Evolutionary conservation across 1,140 invertebrate genomes (phyloP).

Genomic region (Ceratosolen solmsi): DNA sequence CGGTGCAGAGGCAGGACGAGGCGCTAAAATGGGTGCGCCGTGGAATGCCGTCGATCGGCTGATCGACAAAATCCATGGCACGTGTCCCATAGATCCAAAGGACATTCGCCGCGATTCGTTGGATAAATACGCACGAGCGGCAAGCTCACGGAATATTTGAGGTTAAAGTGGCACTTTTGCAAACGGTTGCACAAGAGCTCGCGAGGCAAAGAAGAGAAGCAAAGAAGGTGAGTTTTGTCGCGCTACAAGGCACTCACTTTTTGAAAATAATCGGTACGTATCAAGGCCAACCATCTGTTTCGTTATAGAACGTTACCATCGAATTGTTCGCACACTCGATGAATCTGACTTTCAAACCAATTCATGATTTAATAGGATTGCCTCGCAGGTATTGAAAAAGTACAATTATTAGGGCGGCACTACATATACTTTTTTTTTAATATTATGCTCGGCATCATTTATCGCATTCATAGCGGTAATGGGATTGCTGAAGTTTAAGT

Average conservation of each 20-base stretch:
- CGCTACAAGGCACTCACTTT: not conserved
- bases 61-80: slow-evolving; percentile 34
- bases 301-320: not conserved
- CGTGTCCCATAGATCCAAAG: not conserved
- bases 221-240: not conserved
- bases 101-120: not conserved
- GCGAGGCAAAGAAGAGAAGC: too few relatives aligned
- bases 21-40: slow-evolving; percentile 31
- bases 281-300: too few relatives aligned
- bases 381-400: too few relatives aligned
- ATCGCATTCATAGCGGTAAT: too few relatives aligned
- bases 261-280: not conserved
- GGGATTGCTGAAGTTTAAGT: too few relatives aligned
- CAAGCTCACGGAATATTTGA: too few relatives aligned
- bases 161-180: not conserved
- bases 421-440: too few relatives aligned
- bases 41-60: slow-evolving; percentile 33
- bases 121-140: not conserved
- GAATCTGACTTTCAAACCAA: too few relatives aligned
- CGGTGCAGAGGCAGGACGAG: not conserved
- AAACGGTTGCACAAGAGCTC: not conserved
- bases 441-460: too few relatives aligned
- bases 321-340: too few relatives aligned
- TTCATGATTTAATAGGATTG: too few relatives aligned
- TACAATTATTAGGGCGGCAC: too few relatives aligned